Base-by-base conservation (phyloP, 1,140 invertebrate genomes). In the Ctenoplectra terminalis region DNA sequence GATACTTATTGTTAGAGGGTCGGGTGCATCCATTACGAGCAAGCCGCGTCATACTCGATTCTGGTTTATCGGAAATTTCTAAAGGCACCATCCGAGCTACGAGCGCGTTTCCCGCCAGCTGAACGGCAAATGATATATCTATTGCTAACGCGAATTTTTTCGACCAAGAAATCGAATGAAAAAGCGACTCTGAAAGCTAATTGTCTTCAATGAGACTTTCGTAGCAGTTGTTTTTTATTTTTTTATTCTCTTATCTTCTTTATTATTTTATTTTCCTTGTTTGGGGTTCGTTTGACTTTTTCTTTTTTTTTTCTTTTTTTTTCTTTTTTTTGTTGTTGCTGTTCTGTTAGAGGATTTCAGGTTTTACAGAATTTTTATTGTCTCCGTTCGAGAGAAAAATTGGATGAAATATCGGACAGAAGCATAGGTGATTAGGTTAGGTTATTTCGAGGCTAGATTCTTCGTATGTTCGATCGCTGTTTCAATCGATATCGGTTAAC, bases 61-160 rank as follows among this genome's bases (percentile, higher is more conserved):
- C 76, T 69, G 76, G 79, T 85, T 83, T 85, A 88, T 88, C 81
- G 87, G 71, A 50, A 88, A 83, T 86, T 86, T 86, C 76, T 83
- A 72, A 81, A 86, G 72, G 66, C 40, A 43, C 54, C n/a, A 67
- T n/a, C 61, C 37, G 60, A 17, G 20, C n/a, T 17, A n/a, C 29
- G 40, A 63, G n/a, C 40, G 66, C 82, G 56, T 83, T 81, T 84
- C 52, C 46, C 72, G 20, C 40, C 34, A 73, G n/a, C n/a, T n/a
- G n/a, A n/a, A 80, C 43, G 61, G 46, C 54, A 67, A 79, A 46
- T 76, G 61, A 83, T 83, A 73, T 31, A 31, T 46, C 34, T 48
- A 15, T 26, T 29, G 13, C 40, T 17, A 2, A 23, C 17, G 15
- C 17, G 3, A n/a, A n/a, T n/a, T n/a, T n/a, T n/a, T n/a, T n/a